Percentiles rank a stretch among this genome's conserved stretches.
Evolutionary conservation across 2,888 invertebrate species (phyloP).

Genomic region (Drosophila phalerata): DNA sequence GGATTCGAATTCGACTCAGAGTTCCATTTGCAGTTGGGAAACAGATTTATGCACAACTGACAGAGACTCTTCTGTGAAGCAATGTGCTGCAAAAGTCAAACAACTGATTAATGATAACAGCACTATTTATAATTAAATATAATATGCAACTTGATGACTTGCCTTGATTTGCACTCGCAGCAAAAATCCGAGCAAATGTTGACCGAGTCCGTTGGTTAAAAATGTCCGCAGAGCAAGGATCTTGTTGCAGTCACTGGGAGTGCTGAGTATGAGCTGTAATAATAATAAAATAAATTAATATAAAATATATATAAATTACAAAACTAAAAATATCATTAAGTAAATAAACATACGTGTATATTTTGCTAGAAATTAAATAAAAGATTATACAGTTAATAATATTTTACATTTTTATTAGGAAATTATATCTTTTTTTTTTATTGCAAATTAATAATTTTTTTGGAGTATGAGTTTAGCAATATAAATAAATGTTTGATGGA

Average conservation of each 20-base stretch:
- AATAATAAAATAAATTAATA: not conserved
- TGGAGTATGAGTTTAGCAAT: no score
- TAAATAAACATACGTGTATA: no score
- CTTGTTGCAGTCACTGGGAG: slow-evolving; percentile 84
- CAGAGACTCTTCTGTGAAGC: slow-evolving; percentile 83
- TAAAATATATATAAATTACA: no score
- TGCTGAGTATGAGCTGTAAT: slow-evolving; percentile 81
- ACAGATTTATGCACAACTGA: slow-evolving; percentile 84
- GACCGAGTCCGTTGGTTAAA: slow-evolving; percentile 83
- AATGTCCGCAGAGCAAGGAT: slow-evolving; percentile 84
- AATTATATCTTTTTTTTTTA: no score
- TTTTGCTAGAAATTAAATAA: no score
- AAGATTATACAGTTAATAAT: no score
- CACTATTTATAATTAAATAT: not conserved
- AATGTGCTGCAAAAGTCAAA: slow-evolving; percentile 75
- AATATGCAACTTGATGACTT: slow-evolving; percentile 22
- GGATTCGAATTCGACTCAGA: slow-evolving; percentile 55
- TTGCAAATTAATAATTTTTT: no score
- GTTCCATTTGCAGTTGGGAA: slow-evolving; percentile 85
- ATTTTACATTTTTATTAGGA: no score
- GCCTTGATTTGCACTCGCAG: slow-evolving; percentile 83
- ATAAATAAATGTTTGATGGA: no score
- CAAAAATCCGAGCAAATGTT: slow-evolving; percentile 82
- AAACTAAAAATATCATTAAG: no score
- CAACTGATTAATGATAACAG: slow-evolving; percentile 10